Conservation (phyloP, 2,797 vertebrate species). For the Eulemur albifrons region DNA sequence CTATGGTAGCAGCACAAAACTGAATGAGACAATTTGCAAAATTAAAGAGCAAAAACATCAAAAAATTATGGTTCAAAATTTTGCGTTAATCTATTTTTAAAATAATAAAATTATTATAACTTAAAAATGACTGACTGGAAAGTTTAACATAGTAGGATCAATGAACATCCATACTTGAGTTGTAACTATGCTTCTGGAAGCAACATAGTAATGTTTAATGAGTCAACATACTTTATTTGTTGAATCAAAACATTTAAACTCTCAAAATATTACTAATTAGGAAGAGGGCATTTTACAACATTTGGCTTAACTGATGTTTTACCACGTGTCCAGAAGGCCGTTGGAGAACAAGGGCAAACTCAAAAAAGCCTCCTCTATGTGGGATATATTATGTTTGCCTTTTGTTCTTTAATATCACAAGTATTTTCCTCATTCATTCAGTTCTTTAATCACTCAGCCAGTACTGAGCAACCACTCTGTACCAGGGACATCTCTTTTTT, state of each 20-base stretch:
- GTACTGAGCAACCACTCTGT: not conserved
- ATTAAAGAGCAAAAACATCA: not conserved
- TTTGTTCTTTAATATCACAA: not conserved
- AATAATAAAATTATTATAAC: not conserved
- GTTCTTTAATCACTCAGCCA: not conserved
- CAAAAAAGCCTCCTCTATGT: not conserved
- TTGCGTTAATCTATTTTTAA: not conserved
- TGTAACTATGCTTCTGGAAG: not conserved
- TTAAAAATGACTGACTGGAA: not conserved
- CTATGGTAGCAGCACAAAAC: not conserved
- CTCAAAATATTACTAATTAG: not conserved
- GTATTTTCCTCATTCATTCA: not conserved
- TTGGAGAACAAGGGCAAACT: not conserved
- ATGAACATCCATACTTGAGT: not conserved
- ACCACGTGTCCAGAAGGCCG: not conserved
- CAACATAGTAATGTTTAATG: not conserved
- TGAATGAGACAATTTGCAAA: not conserved
- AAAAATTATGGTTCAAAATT: not conserved
- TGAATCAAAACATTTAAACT: not conserved
- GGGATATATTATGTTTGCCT: not conserved
- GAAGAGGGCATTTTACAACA: not conserved
- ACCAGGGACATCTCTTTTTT: not conserved
- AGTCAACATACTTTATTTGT: not conserved
- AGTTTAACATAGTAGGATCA: not conserved
- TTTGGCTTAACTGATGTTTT: not conserved